phyloP scores from a whole-genome alignment of 2,797 vertebrate genomes.

The Myotis myotis region DNA sequence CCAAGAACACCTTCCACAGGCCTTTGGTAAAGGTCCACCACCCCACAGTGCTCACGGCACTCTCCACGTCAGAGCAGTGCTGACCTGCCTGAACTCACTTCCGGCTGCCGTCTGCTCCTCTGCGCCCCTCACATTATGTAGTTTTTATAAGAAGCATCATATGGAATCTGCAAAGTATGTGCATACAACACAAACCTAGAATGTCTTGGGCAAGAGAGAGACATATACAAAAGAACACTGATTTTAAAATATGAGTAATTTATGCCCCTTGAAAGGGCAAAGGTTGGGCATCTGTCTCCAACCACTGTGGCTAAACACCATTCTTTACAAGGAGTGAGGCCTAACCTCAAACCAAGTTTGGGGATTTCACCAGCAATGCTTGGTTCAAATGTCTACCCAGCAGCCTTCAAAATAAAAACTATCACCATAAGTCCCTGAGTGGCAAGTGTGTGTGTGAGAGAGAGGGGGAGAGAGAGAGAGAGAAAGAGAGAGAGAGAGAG shows the following conservation, averaged over 20 bases:
- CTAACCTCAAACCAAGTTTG: background rate
- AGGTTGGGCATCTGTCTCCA: slow-evolving; percentile 26
- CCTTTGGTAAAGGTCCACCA: background rate
- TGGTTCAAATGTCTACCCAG: background rate
- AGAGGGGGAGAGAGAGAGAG: background rate
- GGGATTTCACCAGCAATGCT: background rate
- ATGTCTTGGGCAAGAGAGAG: background rate
- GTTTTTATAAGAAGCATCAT: background rate
- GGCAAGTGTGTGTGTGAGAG: background rate
- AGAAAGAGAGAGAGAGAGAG: too few relatives aligned
- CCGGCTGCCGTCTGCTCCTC: background rate
- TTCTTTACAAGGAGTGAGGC: background rate
- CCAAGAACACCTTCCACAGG: background rate
- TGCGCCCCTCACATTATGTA: background rate
- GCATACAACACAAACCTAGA: background rate
- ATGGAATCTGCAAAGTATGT: slow-evolving; percentile 20
- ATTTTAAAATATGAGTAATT: slow-evolving; percentile 44
- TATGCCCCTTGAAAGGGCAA: background rate
- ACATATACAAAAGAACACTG: background rate
- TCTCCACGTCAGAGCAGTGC: rapidly evolving
- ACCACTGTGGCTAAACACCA: background rate
- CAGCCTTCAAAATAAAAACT: background rate
- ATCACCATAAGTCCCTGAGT: background rate
- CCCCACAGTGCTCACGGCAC: background rate
- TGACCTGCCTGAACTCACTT: background rate